These are phyloP conservation scores for Bugula neritina DNA, from an alignment of 2,888 invertebrate species.

Conservation along the genomic window DNA sequence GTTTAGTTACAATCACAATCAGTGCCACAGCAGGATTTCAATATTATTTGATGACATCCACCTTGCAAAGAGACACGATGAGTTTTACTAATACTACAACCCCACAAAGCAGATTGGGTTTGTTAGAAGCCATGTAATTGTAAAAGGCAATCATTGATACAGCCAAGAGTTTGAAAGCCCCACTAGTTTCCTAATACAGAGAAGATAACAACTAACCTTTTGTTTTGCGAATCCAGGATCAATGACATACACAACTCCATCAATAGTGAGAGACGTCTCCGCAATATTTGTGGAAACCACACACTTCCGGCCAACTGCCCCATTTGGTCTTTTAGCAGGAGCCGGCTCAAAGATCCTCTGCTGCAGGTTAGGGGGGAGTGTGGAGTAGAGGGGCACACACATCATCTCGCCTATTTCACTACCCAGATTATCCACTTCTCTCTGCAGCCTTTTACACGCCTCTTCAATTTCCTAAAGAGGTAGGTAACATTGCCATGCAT, in stretches of 20 bases:
- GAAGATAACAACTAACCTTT: conserved; percentile 69
- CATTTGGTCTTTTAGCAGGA: conserved; percentile 81
- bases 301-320: conserved; percentile 82
- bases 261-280: conserved; percentile 96
- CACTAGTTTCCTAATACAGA: too few relatives aligned
- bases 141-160: too few relatives aligned
- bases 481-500: neutral
- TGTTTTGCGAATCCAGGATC: conserved; percentile 99
- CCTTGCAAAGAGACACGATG: neutral
- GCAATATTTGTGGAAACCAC: conserved; percentile 99
- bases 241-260: conserved; percentile 98
- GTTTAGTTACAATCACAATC: too few relatives aligned
- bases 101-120: too few relatives aligned
- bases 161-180: too few relatives aligned
- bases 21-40: too few relatives aligned
- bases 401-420: conserved; percentile 94
- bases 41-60: neutral
- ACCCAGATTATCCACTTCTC: conserved; percentile 91
- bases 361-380: conserved; percentile 91
- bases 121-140: too few relatives aligned
- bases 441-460: conserved; percentile 92
- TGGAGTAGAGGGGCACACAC: conserved; percentile 97
- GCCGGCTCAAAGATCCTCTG: conserved; percentile 95
- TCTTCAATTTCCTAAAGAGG: conserved; percentile 85
- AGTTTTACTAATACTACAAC: too few relatives aligned